Conservation (phyloP, 1,140 invertebrate species). For the Anastrepha ludens region DNA sequence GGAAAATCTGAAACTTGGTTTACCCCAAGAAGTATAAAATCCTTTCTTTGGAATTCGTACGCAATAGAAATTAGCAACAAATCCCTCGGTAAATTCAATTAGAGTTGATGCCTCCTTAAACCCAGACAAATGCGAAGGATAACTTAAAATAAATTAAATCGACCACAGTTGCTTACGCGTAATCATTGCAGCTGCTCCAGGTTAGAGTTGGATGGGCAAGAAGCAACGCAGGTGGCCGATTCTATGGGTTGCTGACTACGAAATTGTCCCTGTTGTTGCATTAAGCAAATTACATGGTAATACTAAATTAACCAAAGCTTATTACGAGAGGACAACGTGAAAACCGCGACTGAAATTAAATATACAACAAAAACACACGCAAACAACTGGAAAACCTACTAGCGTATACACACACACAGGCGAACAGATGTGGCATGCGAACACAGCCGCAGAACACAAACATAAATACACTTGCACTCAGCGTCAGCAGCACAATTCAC, state of each 20-base stretch:
- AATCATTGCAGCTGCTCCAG: slow-evolving; percentile 30
- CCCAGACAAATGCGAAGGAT: slow-evolving; percentile 28
- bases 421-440: neutral
- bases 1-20: no score
- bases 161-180: slow-evolving; percentile 28
- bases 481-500: slow-evolving; percentile 19
- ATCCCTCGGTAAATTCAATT: slow-evolving; percentile 23
- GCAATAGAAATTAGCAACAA: neutral
- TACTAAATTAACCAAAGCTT: slow-evolving; percentile 56
- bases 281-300: slow-evolving; percentile 56
- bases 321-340: slow-evolving; percentile 25
- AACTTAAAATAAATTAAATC: slow-evolving; percentile 53
- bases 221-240: neutral
- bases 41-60: neutral
- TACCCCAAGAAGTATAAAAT: neutral
- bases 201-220: neutral
- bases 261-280: neutral
- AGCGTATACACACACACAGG: neutral
- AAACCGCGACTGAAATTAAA: slow-evolving; percentile 48
- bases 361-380: slow-evolving; percentile 1
- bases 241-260: neutral
- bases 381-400: neutral
- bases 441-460: neutral
- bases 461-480: neutral
- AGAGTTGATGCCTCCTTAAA: neutral